A percentile compares a stretch with the other conserved stretches of the same genome.
These are phyloP conservation scores for Pithecia hirsuta DNA, from an alignment of 2,797 vertebrate species.

Conservation along the genomic window DNA sequence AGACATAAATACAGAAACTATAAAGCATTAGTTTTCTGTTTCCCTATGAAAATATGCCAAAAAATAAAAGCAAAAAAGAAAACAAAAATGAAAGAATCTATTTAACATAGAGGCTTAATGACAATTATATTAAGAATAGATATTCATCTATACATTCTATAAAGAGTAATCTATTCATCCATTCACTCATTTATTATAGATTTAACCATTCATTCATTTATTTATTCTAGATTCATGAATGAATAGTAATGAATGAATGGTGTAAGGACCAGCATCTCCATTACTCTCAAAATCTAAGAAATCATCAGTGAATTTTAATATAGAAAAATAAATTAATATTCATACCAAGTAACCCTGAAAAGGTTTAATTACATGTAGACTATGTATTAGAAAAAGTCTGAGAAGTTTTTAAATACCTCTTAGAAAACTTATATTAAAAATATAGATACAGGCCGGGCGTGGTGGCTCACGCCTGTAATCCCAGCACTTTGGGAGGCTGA, in stretches of 20 bases:
- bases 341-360: conserved; percentile 21
- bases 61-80: not conserved
- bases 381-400: not conserved
- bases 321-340: conserved; percentile 42
- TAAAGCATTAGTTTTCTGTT: conserved; percentile 43
- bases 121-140: conserved; percentile 47
- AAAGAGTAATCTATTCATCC: not conserved
- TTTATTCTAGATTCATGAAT: not conserved
- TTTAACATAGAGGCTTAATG: not conserved
- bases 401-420: conserved; percentile 40
- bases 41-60: conserved; percentile 20
- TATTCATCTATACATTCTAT: conserved; percentile 85
- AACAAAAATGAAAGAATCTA: not conserved
- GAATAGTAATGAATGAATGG: not conserved
- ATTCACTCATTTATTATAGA: not conserved
- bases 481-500: too few relatives aligned
- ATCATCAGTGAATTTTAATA: conserved; percentile 50
- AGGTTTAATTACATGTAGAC: conserved; percentile 6
- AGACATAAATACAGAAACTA: conserved; percentile 20
- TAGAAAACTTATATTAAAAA: conserved; percentile 30
- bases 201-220: too few relatives aligned
- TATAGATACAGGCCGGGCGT: not conserved
- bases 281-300: conserved; percentile 26
- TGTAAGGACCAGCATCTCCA: conserved; percentile 4
- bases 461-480: too few relatives aligned